Evolutionary conservation across 2,888 invertebrate species (phyloP).

Genomic region (Neoscelio sp.): DNA sequence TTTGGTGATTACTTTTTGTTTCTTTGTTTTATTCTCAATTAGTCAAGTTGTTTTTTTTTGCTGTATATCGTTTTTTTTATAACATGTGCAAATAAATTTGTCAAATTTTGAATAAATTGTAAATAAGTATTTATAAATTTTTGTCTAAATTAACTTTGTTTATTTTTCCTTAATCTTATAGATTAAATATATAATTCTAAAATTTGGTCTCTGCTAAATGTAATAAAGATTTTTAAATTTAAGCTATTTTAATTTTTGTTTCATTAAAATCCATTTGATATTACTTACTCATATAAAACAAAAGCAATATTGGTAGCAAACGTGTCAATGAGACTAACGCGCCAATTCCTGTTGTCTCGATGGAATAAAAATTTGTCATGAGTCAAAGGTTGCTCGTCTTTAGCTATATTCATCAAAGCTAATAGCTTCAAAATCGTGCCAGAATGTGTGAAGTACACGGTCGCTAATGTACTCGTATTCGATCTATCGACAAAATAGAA

Average conservation of each 20-base stretch:
- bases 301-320: constrained; percentile 93
- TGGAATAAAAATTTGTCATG: constrained; percentile 84
- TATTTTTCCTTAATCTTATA: too few species aligned
- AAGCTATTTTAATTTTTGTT: neutral
- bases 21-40: too few species aligned
- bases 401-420: constrained; percentile 89
- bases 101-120: too few species aligned
- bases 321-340: constrained; percentile 87
- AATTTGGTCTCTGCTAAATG: too few species aligned
- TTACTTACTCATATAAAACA: constrained; percentile 88
- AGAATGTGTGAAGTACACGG: constrained; percentile 92
- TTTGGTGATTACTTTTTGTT: too few species aligned
- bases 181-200: too few species aligned
- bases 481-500: constrained; percentile 69
- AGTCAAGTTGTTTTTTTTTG: too few species aligned
- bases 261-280: constrained; percentile 19
- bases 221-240: too few species aligned
- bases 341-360: constrained; percentile 84
- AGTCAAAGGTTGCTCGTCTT: constrained; percentile 86
- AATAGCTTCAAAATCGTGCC: constrained; percentile 91
- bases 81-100: too few species aligned
- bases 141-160: too few species aligned
- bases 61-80: too few species aligned
- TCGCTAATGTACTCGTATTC: constrained; percentile 82
- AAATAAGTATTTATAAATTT: too few species aligned